Evolutionary conservation across 2,797 vertebrate genomes (phyloP).

Genomic region (Poecile montanus): DNA sequence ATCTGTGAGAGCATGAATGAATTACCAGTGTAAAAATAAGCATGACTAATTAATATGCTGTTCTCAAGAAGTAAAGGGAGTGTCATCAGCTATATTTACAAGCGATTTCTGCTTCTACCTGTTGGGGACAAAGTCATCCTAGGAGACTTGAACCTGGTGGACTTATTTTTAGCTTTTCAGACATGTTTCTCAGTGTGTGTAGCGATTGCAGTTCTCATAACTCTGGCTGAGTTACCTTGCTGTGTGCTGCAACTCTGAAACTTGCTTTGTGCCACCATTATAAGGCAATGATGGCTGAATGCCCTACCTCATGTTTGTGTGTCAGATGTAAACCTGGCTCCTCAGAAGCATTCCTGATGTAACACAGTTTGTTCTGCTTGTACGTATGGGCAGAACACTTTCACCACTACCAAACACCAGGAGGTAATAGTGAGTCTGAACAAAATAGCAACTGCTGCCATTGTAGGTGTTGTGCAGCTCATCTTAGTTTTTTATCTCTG

Average conservation of each 20-base stretch:
- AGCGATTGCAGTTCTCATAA: rapidly evolving
- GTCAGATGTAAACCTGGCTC: neutral
- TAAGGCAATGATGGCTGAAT: neutral
- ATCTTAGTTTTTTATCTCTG: neutral
- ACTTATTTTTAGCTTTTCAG: neutral
- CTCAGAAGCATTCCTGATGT: neutral
- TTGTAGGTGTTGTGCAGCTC: neutral
- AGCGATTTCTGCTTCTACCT: neutral
- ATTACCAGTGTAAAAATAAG: neutral
- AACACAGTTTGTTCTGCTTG: neutral
- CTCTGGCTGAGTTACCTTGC: neutral
- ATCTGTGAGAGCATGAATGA: neutral
- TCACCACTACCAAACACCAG: neutral
- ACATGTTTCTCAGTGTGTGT: neutral
- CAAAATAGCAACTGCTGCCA: neutral
- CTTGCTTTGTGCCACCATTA: neutral
- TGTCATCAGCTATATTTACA: neutral
- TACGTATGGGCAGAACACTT: neutral
- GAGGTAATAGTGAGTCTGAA: neutral
- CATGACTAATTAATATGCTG: neutral
- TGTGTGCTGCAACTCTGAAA: neutral
- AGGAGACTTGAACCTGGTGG: neutral
- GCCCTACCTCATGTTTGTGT: neutral
- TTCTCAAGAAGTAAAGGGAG: neutral
- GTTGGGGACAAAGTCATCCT: neutral